Evolutionary conservation across 1,140 invertebrate species (phyloP), one percentile per base, ranked within the genome.

Genomic region (Theocolax elegans): DNA sequence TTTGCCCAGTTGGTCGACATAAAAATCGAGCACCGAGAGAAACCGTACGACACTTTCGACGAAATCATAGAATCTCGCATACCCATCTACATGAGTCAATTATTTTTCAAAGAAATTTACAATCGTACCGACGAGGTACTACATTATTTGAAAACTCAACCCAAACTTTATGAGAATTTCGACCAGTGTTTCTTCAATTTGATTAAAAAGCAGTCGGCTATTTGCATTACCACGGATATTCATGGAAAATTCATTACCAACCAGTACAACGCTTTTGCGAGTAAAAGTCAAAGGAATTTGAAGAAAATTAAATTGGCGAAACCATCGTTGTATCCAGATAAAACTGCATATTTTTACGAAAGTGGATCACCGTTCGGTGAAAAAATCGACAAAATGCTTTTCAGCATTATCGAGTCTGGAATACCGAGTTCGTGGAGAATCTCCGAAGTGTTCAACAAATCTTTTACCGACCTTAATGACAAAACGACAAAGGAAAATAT

Each of bases 41-140:
- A 42, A 10, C 49, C 49, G 3, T 65, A 54, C n/a, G 49, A 65
- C 13, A 65, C 17, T 35, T 54, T 65, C 25, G 35, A 65, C 3
- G 15, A 65, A 6, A 54, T 40, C 1, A 40, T 53, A 19, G 1
- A 65, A 10, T 65, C 48, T 8, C 21, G 25, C 2, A 40, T 64
- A 17, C 12, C 62, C 2, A 21, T 38, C 23, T 62, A 40, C 21
- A 53, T 53, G 48, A 64, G 48, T 15, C 0, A 54, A 23, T 1
- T 40, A 6, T 65, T 65, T 13, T 8, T 21, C 6, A 23, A 53
- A 12, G n/a, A 65, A 15, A 17, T 65, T 4, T 65, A 65, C n/a
- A 17, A 35, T n/a, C 38, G 42, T n/a, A 53, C 19, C 7, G 46
- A 65, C 4, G 62, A 51, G 7, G n/a, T 65, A 0, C 9, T 7